These are phyloP conservation scores for Gymnoscopelus microlampas DNA, from an alignment of 2,797 vertebrate species.

Conservation along the genomic window DNA sequence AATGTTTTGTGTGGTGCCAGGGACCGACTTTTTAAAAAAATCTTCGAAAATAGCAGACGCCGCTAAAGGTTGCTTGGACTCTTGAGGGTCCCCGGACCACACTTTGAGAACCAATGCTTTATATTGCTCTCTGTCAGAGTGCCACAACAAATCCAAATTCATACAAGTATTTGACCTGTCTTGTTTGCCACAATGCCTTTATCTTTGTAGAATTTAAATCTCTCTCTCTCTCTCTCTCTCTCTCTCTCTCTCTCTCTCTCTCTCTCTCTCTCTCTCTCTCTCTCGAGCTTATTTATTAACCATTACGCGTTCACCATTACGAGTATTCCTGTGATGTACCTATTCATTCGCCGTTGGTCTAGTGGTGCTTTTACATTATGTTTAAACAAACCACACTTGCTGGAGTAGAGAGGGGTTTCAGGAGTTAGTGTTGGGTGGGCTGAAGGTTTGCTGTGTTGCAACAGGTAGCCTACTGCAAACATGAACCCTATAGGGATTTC, in stretches of 20 bases:
- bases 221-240: conserved; percentile 16
- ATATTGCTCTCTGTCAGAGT: no score
- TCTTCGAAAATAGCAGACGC: no score
- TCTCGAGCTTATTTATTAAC: conserved; percentile 15
- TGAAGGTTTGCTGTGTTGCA: conserved; percentile 73
- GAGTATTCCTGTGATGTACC: not conserved
- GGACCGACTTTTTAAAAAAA: no score
- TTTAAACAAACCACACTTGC: not conserved
- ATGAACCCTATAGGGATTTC: conserved; percentile 69
- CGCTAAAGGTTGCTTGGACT: no score
- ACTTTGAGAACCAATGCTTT: no score
- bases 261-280: not conserved
- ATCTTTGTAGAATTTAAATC: conserved; percentile 23
- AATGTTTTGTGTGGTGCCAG: no score
- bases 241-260: not conserved
- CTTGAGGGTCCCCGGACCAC: no score
- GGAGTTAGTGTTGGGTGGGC: conserved; percentile 48
- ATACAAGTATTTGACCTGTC: no score
- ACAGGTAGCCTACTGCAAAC: conserved; percentile 75
- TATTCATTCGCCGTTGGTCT: not conserved
- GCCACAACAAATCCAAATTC: no score
- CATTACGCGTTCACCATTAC: conserved; percentile 1
- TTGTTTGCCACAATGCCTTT: conserved; percentile 4
- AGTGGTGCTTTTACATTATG: not conserved
- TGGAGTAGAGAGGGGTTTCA: conserved; percentile 64